Percentiles rank a stretch among this genome's conserved stretches.
These are phyloP conservation scores for Oplegnathus fasciatus DNA, from an alignment of 2,113 vertebrate species.

Conservation along the genomic window DNA sequence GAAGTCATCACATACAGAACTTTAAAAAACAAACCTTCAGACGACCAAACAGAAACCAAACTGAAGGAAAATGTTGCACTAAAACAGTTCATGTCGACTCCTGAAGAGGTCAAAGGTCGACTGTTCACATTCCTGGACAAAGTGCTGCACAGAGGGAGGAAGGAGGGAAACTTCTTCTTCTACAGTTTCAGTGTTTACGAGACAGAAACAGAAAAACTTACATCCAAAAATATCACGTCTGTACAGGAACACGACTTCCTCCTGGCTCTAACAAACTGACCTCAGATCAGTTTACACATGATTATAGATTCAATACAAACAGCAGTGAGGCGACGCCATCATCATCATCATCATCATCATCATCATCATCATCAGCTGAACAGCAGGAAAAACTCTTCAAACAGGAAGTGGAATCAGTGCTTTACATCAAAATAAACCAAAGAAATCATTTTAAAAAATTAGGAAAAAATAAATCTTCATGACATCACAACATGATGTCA, in stretches of 20 bases:
- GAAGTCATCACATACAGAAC: too few species aligned
- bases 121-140: not conserved
- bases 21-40: not conserved
- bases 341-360: not conserved
- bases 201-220: not conserved
- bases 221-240: slow-evolving; percentile 2
- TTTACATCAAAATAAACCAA: slow-evolving; percentile 6
- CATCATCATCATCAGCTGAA: slow-evolving; percentile 9
- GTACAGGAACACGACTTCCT: not conserved
- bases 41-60: not conserved
- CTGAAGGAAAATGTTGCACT: not conserved
- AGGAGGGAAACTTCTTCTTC: slow-evolving; percentile 17
- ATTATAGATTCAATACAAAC: slow-evolving; percentile 32
- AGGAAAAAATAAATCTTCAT: not conserved
- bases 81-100: not conserved
- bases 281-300: slow-evolving; percentile 3
- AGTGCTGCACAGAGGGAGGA: slow-evolving; percentile 4
- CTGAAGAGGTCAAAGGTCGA: slow-evolving; percentile 23
- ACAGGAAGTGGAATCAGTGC: slow-evolving; percentile 17
- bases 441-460: not conserved
- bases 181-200: slow-evolving; percentile 38
- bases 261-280: not conserved
- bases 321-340: slow-evolving; percentile 9
- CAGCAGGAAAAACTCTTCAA: slow-evolving; percentile 13
- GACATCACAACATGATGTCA: slow-evolving; percentile 18